Base-by-base conservation (phyloP, 2,888 invertebrate species). In the Gonocerus acuteangulatus region DNA sequence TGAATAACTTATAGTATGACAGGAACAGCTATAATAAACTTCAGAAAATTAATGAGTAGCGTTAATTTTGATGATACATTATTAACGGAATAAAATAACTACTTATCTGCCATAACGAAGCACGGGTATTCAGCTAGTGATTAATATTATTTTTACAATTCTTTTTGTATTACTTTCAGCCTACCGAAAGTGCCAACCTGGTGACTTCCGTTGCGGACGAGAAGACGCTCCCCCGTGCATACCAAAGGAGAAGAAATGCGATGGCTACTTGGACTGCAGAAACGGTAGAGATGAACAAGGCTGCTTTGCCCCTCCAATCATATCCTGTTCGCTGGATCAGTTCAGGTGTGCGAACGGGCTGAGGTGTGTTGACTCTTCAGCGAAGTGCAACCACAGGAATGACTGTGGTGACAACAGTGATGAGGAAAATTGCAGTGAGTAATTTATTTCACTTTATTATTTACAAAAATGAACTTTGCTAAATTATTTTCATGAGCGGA, bases 381-480 rank as follows among this genome's bases (percentile, higher is more conserved):
- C 83, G 70, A 85, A 86, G 72, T 94, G 93, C 74, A 91, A 94
- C 76, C 90, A 93, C 75, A 85, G 84, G 72, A 87, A 90, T 74
- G 93, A 94, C 76, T 94, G 93, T 71, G 89, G 85, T 0, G 92
- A 93, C 75, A 89, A 87, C 73, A 89, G 91, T 1, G 95, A 95
- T 72, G 95, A 95, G 74, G 82, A 84, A 65, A 83, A 84, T 67
- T 95, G 95, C 80, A 89, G 91, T 92, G 74, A 82, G 86, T 83
- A 56, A 48, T 21, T 3, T n/a, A 39, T 39, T 39, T 15, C n/a
- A 11, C 4, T 39, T 4, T 27, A 27, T 27, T 27, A 6, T 27
- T 27, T 27, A n/a, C n/a, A n/a, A n/a, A n/a, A n/a, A n/a, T n/a
- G n/a, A n/a, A n/a, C n/a, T n/a, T n/a, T n/a, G n/a, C n/a, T n/a